Evolutionary conservation across 1,140 invertebrate species (phyloP), one percentile per base, ranked within the genome.

Genomic region (Coelopa frigida): DNA sequence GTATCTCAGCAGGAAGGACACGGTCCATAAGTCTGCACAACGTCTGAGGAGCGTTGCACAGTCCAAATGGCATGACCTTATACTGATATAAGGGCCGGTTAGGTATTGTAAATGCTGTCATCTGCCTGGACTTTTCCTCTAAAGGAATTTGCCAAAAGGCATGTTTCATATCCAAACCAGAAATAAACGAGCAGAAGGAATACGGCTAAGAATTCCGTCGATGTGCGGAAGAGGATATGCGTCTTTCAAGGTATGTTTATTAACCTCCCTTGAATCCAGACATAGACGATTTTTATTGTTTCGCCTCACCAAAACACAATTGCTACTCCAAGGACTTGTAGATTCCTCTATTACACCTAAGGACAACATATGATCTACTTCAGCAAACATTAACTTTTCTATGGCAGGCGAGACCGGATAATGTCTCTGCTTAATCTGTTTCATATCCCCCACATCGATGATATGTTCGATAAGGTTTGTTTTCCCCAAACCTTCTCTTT

Each of bases 101-200:
- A 4, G 43, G 43, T 11, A 49, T 20, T 45, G 51, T 61, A 48
- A 74, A 74, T 3, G 70, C 72, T 1, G 73, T 76, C 38, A 72
- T 73, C 22, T 57, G 43, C 32, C 51, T 51, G 12, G 49, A 57
- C 5, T 47, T 40, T 5, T 45, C 23, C 1, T 48, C 52, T 3
- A 73, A 20, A 0, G 56, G 57, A 2, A 73, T 54, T 45, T 73
- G 63, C 53, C 55, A 63, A 45, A 57, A 70, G 1, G 60, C 67
- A n/a, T 59, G 49, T 11, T 47, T 46, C 14, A 50, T 14, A 46
- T 50, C 43, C 11, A 46, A 12, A n/a, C 29, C 32, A 11, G 37
- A 45, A 14, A 68, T 44, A 43, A 61, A 7, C 29, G 27, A 2
- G 59, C 52, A 10, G 48, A 49, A 4, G 21, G 27, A 5, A 58